phyloP scores from a whole-genome alignment of 2,797 vertebrate genomes.

The Tragopan temminckii region DNA sequence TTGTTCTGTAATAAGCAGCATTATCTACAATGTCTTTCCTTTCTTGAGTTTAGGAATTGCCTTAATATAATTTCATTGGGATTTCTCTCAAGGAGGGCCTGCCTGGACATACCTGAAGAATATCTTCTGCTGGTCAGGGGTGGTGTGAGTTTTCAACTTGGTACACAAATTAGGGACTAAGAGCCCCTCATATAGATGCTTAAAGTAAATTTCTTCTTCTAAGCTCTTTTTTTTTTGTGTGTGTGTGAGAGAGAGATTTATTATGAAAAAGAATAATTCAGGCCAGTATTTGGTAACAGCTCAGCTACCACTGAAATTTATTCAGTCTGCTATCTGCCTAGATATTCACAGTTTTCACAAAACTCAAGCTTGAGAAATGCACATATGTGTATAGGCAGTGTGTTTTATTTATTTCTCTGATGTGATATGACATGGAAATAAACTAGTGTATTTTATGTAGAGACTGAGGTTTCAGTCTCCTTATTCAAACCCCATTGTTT shows the following conservation, averaged over 20 bases:
- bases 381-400: neutral
- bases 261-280: neutral
- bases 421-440: neutral
- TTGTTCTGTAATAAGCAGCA: neutral
- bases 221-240: neutral
- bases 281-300: neutral
- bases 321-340: neutral
- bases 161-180: neutral
- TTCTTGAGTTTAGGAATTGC: neutral
- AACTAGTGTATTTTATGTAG: neutral
- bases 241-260: too few relatives aligned
- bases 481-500: neutral
- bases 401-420: neutral
- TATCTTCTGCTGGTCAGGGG: neutral
- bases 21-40: neutral
- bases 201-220: neutral
- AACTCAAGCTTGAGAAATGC: neutral
- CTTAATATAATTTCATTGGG: neutral
- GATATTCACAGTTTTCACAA: constrained; percentile 9
- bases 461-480: neutral
- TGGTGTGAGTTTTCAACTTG: neutral
- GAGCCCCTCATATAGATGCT: neutral
- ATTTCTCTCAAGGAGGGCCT: neutral
- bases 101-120: neutral
- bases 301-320: neutral